phyloP scores from a whole-genome alignment of 1,140 invertebrate genomes.

The Chymomyza costata region DNA sequence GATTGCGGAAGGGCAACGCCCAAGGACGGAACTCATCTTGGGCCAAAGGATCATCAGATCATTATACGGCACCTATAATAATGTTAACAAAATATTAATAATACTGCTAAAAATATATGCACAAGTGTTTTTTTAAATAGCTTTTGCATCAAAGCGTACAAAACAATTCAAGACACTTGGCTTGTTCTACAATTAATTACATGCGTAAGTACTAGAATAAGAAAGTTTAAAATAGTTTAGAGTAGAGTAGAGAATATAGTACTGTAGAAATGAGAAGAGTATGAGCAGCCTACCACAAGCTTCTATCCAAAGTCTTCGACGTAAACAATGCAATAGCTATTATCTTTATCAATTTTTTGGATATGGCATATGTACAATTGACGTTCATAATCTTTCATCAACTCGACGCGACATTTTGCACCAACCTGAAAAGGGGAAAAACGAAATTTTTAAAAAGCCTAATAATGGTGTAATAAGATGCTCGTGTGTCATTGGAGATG shows the following conservation, averaged over 20 bases:
- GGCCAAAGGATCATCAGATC: slow-evolving; percentile 81
- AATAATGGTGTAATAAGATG: not conserved
- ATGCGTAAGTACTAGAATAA: no score
- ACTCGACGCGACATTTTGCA: slow-evolving; percentile 84
- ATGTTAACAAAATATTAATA: no score
- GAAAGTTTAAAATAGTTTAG: no score
- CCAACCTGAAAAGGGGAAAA: slow-evolving; percentile 85
- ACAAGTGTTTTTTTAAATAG: no score
- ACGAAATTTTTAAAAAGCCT: no score
- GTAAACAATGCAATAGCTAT: slow-evolving; percentile 84
- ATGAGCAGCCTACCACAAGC: slow-evolving; percentile 80
- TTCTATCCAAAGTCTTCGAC: slow-evolving; percentile 86
- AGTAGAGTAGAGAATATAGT: no score
- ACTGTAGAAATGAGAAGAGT: no score
- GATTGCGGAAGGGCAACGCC: slow-evolving; percentile 77
- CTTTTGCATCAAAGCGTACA: no score
- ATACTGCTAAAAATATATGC: no score
- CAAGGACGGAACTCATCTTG: slow-evolving; percentile 79
- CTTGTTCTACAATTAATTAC: no score
- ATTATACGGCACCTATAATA: slow-evolving; percentile 77
- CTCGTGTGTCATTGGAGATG: not conserved
- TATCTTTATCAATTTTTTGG: slow-evolving; percentile 83
- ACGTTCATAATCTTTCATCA: slow-evolving; percentile 77
- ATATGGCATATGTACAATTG: slow-evolving; percentile 82
- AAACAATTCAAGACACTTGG: no score